Conservation (phyloP, 2,797 vertebrate species). For the Nannoperca obscura region DNA sequence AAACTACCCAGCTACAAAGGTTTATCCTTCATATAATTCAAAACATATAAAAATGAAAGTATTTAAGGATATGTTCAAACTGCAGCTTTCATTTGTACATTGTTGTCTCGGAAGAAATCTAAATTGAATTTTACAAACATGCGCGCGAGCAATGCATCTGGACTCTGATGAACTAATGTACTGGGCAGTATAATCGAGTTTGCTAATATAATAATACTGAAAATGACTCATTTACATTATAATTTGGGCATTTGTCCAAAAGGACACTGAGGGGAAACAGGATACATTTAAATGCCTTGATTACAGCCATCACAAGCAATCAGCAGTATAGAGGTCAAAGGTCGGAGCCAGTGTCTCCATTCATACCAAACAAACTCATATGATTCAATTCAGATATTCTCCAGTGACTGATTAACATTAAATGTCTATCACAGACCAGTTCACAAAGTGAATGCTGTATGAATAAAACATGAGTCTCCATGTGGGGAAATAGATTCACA, state of each 20-base stretch:
- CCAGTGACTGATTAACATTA: constrained; percentile 51
- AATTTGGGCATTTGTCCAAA: constrained; percentile 52
- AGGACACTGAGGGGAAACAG: constrained; percentile 15
- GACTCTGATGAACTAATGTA: constrained; percentile 47
- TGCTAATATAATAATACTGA: constrained; percentile 50
- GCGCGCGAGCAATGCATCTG: constrained; percentile 31
- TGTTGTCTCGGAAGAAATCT: constrained; percentile 10
- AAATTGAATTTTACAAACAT: constrained; percentile 26
- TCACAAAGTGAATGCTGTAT: constrained; percentile 57
- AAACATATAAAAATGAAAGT: background rate
- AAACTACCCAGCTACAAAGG: no score
- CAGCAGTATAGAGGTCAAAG: constrained; percentile 36
- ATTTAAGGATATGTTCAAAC: constrained; percentile 3
- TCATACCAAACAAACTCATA: constrained; percentile 36
- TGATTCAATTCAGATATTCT: constrained; percentile 40
- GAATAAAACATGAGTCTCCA: constrained; percentile 67
- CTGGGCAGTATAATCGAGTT: constrained; percentile 41
- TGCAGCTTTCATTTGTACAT: constrained; percentile 14
- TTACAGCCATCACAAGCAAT: constrained; percentile 33
- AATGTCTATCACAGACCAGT: constrained; percentile 46
- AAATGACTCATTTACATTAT: constrained; percentile 63
- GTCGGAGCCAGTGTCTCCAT: constrained; percentile 36
- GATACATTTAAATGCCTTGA: constrained; percentile 30
- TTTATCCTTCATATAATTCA: constrained; percentile 25
- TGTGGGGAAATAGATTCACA: constrained; percentile 55